phyloP scores from a whole-genome alignment of 2,113 vertebrate species.

The Amblyornis subalaris region DNA sequence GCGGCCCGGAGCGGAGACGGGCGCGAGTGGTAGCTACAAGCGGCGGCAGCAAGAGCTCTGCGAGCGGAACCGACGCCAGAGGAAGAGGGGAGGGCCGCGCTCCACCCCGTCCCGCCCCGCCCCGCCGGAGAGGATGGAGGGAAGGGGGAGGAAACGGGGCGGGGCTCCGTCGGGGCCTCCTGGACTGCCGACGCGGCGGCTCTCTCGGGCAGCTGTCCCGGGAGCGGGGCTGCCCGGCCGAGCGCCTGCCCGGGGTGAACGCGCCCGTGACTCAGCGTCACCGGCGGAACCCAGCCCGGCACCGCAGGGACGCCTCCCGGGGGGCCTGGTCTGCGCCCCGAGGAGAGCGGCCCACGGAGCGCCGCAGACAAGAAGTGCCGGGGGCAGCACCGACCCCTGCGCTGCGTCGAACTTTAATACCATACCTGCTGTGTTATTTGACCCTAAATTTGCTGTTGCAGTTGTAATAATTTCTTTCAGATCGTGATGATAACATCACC shows the following conservation, averaged over 20 bases:
- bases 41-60: background rate
- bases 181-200: accelerated
- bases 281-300: background rate
- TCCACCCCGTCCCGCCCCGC: background rate
- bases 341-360: background rate
- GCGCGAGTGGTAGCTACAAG: background rate
- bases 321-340: background rate
- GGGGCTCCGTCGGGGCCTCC: accelerated
- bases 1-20: constrained; percentile 31
- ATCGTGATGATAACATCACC: background rate
- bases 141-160: background rate
- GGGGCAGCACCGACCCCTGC: background rate
- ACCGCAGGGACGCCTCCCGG: too few species aligned
- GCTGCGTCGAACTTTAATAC: background rate
- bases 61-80: constrained; percentile 61
- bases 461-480: background rate
- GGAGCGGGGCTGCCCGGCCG: accelerated
- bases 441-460: background rate
- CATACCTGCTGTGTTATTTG: background rate
- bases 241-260: accelerated
- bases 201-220: accelerated
- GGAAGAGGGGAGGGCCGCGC: background rate
- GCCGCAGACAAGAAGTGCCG: background rate
- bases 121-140: too few species aligned
- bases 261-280: background rate